These are phyloP conservation scores for Odontamblyopus lacepedii DNA, from an alignment of 2,797 vertebrate genomes.

Conservation along the genomic window DNA sequence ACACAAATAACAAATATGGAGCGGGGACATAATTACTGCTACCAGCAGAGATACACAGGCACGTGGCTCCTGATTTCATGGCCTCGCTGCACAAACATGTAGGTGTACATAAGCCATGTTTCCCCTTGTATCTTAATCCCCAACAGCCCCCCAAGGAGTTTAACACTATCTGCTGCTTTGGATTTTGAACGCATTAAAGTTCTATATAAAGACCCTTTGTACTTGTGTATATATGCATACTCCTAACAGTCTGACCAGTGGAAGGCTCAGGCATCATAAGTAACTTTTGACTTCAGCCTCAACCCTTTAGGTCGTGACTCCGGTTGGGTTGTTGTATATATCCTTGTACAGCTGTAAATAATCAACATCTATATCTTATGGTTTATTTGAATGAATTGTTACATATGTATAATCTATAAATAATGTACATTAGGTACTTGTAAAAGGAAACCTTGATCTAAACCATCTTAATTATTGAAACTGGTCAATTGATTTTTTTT, in stretches of 20 bases:
- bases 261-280: neutral
- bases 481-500: neutral
- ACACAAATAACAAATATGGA: slow-evolving; percentile 63
- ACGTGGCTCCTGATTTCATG: slow-evolving; percentile 56
- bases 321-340: no score
- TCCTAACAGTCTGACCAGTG: neutral
- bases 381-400: no score
- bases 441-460: no score
- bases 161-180: slow-evolving; percentile 30
- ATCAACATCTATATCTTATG: no score
- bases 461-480: neutral
- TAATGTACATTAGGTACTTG: no score
- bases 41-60: slow-evolving; percentile 48
- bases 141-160: slow-evolving; percentile 53
- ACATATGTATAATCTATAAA: no score
- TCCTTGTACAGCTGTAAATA: no score
- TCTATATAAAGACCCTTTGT: slow-evolving; percentile 32
- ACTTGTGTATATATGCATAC: neutral
- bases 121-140: slow-evolving; percentile 57
- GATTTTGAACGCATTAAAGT: slow-evolving; percentile 31
- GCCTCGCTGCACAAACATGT: slow-evolving; percentile 49
- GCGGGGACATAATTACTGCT: slow-evolving; percentile 69
- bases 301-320: no score
- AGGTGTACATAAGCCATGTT: slow-evolving; percentile 67
- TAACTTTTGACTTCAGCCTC: no score